phyloP scores from a whole-genome alignment of 2,797 vertebrate genomes.

The Hydrophis major region DNA sequence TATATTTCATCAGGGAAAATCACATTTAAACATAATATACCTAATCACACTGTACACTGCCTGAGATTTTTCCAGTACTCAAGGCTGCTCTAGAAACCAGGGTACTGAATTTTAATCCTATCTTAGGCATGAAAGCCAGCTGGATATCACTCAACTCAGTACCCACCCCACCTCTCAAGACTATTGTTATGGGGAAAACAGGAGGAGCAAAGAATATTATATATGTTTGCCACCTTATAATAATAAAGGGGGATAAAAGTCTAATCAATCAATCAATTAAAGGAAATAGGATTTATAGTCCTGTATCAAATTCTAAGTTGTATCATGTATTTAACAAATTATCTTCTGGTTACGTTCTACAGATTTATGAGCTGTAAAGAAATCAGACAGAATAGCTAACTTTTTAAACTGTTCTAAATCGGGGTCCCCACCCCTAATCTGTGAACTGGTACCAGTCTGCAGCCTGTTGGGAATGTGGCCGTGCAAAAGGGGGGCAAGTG shows the following conservation, averaged over 20 bases:
- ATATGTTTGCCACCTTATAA: background rate
- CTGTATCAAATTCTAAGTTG: background rate
- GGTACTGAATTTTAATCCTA: background rate
- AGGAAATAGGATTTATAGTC: background rate
- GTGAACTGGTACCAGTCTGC: background rate
- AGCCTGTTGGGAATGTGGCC: background rate
- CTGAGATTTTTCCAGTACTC: background rate
- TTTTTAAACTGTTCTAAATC: background rate
- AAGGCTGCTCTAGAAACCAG: background rate
- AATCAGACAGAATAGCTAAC: background rate
- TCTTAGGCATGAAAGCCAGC: background rate
- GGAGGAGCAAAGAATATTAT: background rate
- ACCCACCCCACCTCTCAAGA: background rate
- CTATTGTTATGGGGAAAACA: background rate
- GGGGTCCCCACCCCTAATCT: background rate
- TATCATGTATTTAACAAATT: background rate
- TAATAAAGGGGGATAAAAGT: background rate
- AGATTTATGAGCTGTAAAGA: background rate
- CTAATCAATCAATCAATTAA: background rate
- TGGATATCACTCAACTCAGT: background rate
- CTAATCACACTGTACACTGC: background rate
- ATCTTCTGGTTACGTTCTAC: background rate
- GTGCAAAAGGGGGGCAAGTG: background rate
- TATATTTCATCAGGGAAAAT: background rate
- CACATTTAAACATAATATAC: background rate